Evolutionary conservation across 2,797 vertebrate species (phyloP).

Genomic region (Pangasius sanitwongsei): DNA sequence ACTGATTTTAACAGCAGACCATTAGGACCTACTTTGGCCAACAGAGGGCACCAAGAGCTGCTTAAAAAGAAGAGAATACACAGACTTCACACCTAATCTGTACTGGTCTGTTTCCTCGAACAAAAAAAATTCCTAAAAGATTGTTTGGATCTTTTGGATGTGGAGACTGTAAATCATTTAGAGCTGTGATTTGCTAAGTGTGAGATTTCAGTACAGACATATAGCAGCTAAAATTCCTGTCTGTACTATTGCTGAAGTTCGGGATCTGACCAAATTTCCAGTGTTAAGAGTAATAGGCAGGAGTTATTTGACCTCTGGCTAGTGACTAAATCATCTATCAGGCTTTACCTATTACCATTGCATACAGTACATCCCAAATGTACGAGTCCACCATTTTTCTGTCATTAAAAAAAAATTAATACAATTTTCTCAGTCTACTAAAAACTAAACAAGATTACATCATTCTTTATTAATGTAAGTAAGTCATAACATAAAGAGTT

Average conservation of each 20-base stretch:
- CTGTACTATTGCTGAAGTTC: background rate
- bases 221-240: background rate
- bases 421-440: background rate
- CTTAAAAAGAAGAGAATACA: constrained; percentile 7
- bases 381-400: background rate
- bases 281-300: background rate
- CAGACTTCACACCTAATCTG: background rate
- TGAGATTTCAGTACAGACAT: background rate
- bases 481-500: background rate
- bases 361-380: background rate
- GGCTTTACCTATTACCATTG: background rate
- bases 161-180: background rate
- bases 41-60: constrained; percentile 51
- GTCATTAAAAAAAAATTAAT: background rate
- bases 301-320: background rate
- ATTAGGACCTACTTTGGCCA: constrained; percentile 36
- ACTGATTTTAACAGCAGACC: constrained; percentile 64
- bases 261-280: background rate
- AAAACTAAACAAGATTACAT: background rate
- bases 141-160: background rate
- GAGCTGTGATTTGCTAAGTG: background rate
- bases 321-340: background rate
- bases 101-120: background rate
- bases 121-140: background rate
- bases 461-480: background rate